Conservation (phyloP, 2,888 invertebrate genomes). For the Dynastes hyllus region DNA sequence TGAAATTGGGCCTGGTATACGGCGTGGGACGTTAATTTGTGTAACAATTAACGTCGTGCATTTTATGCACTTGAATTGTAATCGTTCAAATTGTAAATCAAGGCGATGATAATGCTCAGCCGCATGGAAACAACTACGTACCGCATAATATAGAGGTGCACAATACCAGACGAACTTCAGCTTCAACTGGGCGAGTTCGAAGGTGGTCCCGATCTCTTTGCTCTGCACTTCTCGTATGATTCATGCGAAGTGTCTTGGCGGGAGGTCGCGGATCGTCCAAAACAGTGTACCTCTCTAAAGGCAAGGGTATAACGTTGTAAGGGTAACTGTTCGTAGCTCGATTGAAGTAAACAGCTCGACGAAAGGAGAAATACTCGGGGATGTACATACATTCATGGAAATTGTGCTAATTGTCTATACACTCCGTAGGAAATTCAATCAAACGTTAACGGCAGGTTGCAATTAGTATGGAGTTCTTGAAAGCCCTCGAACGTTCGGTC, state of each 20-base stretch:
- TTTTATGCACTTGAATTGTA: conserved; percentile 35
- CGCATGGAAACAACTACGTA: conserved; percentile 44
- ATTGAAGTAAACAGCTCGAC: background rate
- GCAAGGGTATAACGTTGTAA: conserved; percentile 2
- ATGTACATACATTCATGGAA: background rate
- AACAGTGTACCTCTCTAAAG: background rate
- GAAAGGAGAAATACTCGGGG: background rate
- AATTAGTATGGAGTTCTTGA: too few relatives aligned
- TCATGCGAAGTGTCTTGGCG: conserved; percentile 54
- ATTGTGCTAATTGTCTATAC: background rate
- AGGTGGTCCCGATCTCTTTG: conserved; percentile 53
- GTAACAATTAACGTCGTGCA: conserved; percentile 43
- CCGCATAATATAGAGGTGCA: conserved; percentile 46
- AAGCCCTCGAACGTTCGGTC: too few relatives aligned
- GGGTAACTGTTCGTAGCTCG: background rate
- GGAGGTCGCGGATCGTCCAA: conserved; percentile 50
- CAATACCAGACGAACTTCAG: conserved; percentile 49
- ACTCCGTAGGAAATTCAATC: conserved; percentile 6
- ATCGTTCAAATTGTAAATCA: conserved; percentile 38
- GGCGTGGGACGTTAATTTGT: conserved; percentile 30
- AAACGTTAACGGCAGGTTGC: conserved; percentile 1
- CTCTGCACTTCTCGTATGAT: conserved; percentile 50
- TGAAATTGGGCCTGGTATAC: conserved; percentile 4
- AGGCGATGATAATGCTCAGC: conserved; percentile 33
- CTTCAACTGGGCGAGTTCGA: conserved; percentile 55